Conservation (phyloP, 2,888 invertebrate species). For the Spilarctia lutea region DNA sequence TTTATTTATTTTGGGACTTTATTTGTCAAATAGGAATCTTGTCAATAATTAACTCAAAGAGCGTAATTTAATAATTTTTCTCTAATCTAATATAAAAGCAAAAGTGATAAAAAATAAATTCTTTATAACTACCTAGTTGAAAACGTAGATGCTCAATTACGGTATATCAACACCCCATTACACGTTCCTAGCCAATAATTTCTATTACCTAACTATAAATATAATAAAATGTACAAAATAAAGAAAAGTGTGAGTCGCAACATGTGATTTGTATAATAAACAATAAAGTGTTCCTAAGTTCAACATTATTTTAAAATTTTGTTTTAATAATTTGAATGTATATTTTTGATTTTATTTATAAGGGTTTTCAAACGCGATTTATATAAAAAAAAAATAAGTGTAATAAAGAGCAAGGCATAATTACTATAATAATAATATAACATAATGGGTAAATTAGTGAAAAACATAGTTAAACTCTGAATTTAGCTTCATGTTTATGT, state of each 20-base stretch:
- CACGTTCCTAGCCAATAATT: slow-evolving; percentile 23
- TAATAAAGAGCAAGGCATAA: neutral
- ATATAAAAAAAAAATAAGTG: neutral
- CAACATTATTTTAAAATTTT: slow-evolving; percentile 22
- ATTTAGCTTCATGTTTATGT: neutral
- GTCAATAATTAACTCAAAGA: neutral
- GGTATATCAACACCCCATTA: slow-evolving; percentile 16
- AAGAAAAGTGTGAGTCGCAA: slow-evolving; percentile 21
- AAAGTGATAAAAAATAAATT: neutral
- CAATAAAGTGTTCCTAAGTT: slow-evolving; percentile 6
- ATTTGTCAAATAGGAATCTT: neutral
- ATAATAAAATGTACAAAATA: slow-evolving; percentile 23
- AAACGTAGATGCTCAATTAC: slow-evolving; percentile 1
- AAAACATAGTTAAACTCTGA: neutral
- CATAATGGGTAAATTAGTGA: neutral
- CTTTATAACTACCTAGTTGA: neutral
- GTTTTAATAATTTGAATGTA: slow-evolving; percentile 7
- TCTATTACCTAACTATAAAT: slow-evolving; percentile 42
- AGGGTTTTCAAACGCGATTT: neutral
- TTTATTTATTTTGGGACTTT: neutral
- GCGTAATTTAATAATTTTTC: neutral
- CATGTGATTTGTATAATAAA: slow-evolving; percentile 13
- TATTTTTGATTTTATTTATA: neutral
- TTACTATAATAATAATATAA: no score
- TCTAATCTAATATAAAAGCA: neutral